Base-by-base conservation (phyloP, 2,797 vertebrate genomes). In the Apogon talboti region DNA sequence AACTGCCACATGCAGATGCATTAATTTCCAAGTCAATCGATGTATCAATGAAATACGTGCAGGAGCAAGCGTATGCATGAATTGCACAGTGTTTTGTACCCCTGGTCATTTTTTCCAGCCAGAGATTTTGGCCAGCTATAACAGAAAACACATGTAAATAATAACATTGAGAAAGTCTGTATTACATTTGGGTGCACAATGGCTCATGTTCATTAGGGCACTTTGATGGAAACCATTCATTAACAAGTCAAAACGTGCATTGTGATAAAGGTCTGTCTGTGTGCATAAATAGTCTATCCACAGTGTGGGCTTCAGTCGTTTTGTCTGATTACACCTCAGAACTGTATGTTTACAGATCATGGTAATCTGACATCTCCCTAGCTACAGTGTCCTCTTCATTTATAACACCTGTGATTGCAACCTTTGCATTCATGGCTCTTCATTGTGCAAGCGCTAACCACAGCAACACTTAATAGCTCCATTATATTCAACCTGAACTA, bases 331-430 rank as follows among this genome's bases (percentile, higher is more conserved):
- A 57, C 40, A 45, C 41, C 45, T 60, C 4, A 24, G 41, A 38
- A 55, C 40, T 30, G 28, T 21, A 21, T 30, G 28, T 30, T 30
- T 30, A 30, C 63, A 48, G 48, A 19, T 40, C 11, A 28, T 14
- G 44, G 50, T 47, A 54, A 19, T 53, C 6, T 13, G 19, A 15
- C 28, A 8, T 54, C 48, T 52, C 59, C 11, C 21, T 24, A 54
- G 44, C 24, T 12, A 11, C 28, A 30, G 28, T 30, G 28, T 16
- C 30, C 21, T 7, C 11, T 35, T 7, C 40, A 43, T 44, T 48
- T 43, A 13, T 24, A 15, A 40, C 62, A 76, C 56, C 43, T 57
- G 54, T 65, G 56, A 18, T 55, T 46, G 35, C 38, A 38, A 21
- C 51, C 14, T 40, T 40, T 33, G 51, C 43, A 13, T 43, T 41